These are phyloP conservation scores for Phylloscopus trochilus DNA, from an alignment of 2,113 vertebrate species.

Conservation along the genomic window DNA sequence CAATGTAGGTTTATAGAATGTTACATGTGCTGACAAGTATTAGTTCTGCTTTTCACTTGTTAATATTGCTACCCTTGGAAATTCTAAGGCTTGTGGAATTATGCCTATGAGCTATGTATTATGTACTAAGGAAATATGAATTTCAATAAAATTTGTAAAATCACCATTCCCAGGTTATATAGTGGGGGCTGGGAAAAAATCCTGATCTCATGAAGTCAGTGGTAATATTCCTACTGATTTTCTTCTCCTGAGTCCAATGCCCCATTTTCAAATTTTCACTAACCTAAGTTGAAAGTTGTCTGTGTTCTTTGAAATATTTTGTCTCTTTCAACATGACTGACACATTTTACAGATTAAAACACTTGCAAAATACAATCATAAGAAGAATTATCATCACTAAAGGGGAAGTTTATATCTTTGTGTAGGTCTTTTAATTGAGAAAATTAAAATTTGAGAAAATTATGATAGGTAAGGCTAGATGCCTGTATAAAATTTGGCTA, in stretches of 20 bases:
- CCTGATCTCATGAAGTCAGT: not conserved
- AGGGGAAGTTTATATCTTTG: not conserved
- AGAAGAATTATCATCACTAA: not conserved
- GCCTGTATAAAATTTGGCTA: not conserved
- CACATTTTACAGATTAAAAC: not conserved
- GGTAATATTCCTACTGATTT: not conserved
- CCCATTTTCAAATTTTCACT: not conserved
- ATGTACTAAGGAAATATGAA: not conserved
- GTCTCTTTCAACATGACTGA: not conserved
- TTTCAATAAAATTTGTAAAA: constrained; percentile 2
- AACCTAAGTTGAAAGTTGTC: not conserved
- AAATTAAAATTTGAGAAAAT: not conserved
- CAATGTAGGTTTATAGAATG: not conserved
- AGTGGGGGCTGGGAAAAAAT: not conserved
- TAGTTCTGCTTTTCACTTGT: not conserved
- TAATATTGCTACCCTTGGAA: not conserved
- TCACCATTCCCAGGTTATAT: not conserved
- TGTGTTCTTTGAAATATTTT: not conserved
- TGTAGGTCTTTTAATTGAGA: not conserved
- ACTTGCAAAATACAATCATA: not conserved
- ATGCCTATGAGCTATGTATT: not conserved
- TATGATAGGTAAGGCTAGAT: not conserved
- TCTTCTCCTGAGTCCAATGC: not conserved
- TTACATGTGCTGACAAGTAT: not conserved
- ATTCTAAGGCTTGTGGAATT: not conserved